Conservation (phyloP, 2,888 invertebrate species). For the Lysandra bellargus region DNA sequence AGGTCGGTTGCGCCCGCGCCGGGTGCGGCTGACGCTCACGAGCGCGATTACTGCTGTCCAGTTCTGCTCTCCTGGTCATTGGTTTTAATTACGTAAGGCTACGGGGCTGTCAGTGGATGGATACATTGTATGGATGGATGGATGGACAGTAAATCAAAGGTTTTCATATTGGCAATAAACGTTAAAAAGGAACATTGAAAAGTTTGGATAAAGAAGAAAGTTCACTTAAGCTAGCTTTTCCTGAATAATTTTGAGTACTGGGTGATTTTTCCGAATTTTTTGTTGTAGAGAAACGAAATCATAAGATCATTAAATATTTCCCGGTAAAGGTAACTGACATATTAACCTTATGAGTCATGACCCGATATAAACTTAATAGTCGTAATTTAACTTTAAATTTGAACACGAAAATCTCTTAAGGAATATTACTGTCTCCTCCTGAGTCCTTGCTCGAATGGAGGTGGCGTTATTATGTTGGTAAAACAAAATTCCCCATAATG, state of each 20-base stretch:
- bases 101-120: background rate
- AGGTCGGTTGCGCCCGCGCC: constrained; percentile 56
- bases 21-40: constrained; percentile 59
- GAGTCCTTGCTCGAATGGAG: constrained; percentile 76
- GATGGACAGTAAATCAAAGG: background rate
- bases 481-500: constrained; percentile 80
- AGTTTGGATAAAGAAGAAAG: background rate
- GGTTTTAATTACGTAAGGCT: constrained; percentile 25
- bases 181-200: background rate
- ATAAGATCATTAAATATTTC: background rate
- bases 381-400: constrained; percentile 74
- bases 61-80: constrained; percentile 34
- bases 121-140: background rate
- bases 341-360: constrained; percentile 65
- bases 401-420: constrained; percentile 79
- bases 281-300: background rate
- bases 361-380: constrained; percentile 73
- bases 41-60: constrained; percentile 51
- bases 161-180: background rate
- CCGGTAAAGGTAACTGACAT: constrained; percentile 44
- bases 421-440: constrained; percentile 78
- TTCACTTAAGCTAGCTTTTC: background rate
- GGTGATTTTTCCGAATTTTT: background rate
- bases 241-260: background rate
- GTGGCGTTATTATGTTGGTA: constrained; percentile 80